phyloP scores from a whole-genome alignment of 2,888 invertebrate genomes.

The Sphinx pinastri region DNA sequence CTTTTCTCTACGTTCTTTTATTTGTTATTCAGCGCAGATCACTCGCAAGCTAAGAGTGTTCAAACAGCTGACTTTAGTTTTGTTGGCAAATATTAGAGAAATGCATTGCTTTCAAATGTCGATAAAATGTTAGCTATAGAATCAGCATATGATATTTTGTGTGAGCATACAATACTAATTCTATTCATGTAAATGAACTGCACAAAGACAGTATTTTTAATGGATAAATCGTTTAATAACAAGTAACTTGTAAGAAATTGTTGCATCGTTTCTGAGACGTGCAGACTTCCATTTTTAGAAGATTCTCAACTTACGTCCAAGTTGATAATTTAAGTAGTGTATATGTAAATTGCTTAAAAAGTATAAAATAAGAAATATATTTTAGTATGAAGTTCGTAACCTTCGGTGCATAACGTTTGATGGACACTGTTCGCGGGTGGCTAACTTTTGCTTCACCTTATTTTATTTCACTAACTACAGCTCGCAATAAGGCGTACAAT shows the following conservation, averaged over 20 bases:
- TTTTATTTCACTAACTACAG: constrained; percentile 48
- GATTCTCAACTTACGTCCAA: background rate
- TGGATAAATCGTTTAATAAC: too few species aligned
- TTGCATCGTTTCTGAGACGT: background rate
- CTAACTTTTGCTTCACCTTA: constrained; percentile 49
- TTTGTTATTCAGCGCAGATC: constrained; percentile 4
- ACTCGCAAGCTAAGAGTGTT: constrained; percentile 1
- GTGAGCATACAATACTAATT: background rate
- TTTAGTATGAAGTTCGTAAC: constrained; percentile 43
- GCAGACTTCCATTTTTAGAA: background rate
- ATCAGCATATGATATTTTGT: constrained; percentile 6
- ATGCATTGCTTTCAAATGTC: constrained; percentile 30
- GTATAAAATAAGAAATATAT: background rate
- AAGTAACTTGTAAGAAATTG: background rate
- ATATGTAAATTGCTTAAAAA: too few species aligned
- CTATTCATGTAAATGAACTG: background rate
- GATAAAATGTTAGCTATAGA: constrained; percentile 20
- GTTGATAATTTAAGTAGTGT: too few species aligned
- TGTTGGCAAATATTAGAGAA: constrained; percentile 16
- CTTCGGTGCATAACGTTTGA: constrained; percentile 50
- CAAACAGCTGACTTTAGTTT: background rate
- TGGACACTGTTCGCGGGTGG: constrained; percentile 49
- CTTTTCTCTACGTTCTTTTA: constrained; percentile 8
- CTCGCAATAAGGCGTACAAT: constrained; percentile 2
- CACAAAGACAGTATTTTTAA: background rate